Base-by-base conservation (phyloP, 2,797 vertebrate species). In the Salmo trutta region DNA sequence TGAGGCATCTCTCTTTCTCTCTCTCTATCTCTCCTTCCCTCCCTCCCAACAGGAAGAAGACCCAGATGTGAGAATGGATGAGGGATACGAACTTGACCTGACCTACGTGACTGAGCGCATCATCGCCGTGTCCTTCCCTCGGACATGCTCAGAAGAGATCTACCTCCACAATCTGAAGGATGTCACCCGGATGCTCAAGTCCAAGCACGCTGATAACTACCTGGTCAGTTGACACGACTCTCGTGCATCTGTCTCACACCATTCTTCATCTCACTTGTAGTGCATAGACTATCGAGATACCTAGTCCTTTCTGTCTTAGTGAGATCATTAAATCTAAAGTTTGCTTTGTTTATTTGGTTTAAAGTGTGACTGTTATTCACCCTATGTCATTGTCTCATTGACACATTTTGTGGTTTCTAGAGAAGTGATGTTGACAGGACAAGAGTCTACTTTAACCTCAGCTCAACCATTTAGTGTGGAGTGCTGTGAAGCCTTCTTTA, bases 171-270 rank as follows among this genome's bases (percentile, higher is more conserved):
- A 94, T 87, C 93, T 99, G 19, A 96, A 96, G 85, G 97, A 98
- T 81, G 98, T 99, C 84, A 98, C 96, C 0, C 94, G 92, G 66
- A 99, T 99, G 98, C 96, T 99, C 54, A 96, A 95, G 92, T 99
- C 96, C 87, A 99, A 99, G 89, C 98, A 99, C 12, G 96, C 96
- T 0, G 96, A 98, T 85, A 98, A 97, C 92, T 99, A 99, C 90
- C 91, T 99, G 96, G 98, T 99, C 93, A 86, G 98, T 99, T 93
- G 85, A 17, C 53, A n/a, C 16, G 4, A 27, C 41, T 73, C 15
- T 3, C 0, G 19, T 52, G 67, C 27, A 1, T 41, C 59, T 68
- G 78, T 82, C 31, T 62, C 74, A 73, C 1, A 0, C 53, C 12
- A 73, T 78, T 52, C 36, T n/a, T 16, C 33, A n/a, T 21, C 16